These are phyloP conservation scores for Lamellibrachia luymesi DNA, from an alignment of 1,140 invertebrate species.

Conservation along the genomic window DNA sequence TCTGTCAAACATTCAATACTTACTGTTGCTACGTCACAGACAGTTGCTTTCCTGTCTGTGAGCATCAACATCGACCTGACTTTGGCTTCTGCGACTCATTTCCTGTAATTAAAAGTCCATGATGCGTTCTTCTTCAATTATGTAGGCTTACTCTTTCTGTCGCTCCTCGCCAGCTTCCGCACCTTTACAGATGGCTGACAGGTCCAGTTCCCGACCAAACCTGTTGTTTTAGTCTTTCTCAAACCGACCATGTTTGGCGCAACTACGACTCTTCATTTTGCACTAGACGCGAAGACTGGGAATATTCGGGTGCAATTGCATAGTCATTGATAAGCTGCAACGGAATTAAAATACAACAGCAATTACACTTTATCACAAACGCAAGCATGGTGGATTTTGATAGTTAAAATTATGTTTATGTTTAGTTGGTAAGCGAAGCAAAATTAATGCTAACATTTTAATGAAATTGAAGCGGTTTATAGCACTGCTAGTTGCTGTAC, in stretches of 20 bases:
- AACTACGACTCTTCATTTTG: neutral
- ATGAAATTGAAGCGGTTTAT: too few species aligned
- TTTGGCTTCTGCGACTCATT: neutral
- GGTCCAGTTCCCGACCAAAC: neutral
- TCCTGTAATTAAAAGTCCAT: neutral
- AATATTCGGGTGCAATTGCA: too few species aligned
- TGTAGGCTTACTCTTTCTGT: neutral
- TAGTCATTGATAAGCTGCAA: too few species aligned
- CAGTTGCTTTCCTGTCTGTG: neutral
- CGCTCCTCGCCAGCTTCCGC: neutral
- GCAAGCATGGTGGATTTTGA: too few species aligned
- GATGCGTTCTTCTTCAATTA: slow-evolving; percentile 5
- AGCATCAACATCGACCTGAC: neutral
- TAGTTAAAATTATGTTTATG: too few species aligned
- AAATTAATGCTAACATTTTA: too few species aligned
- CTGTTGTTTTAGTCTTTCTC: neutral
- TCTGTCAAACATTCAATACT: neutral
- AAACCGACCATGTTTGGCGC: neutral
- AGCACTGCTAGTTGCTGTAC: too few species aligned
- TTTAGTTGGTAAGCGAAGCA: too few species aligned
- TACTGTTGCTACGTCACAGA: neutral
- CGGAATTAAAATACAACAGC: too few species aligned
- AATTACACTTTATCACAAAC: too few species aligned
- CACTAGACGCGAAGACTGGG: neutral
- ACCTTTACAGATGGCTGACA: neutral